Base-by-base conservation (phyloP, 1,140 invertebrate genomes). In the Melanaphis sacchari region DNA sequence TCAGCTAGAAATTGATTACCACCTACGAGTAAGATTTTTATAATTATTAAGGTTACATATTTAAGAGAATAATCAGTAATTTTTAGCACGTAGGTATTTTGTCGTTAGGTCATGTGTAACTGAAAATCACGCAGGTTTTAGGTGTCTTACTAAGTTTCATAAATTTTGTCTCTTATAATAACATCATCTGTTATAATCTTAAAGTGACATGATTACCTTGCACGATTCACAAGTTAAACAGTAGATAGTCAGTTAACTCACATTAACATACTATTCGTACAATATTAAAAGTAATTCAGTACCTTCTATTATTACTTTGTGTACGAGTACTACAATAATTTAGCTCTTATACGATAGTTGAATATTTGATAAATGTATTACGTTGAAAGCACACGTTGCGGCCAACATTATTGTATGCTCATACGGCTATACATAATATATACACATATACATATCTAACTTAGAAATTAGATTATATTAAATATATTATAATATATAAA, bases 101-200 rank as follows among this genome's bases (percentile, higher is more conserved):
- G 8, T 84, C 38, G 40, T 46, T 26, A 15, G 41, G 11, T 43
- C 41, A 31, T 31, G 40, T 41, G 40, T 41, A 87, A 43, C 84
- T 87, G 41, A 43, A 87, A 87, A 87, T 87, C 84, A 87, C 84
- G 84, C 46, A 87, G 59, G n/a, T 76, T 76, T 11, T 66, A n/a
- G 31, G 31, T 76, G 5, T 46, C 26, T 43, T 15, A 87, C 40
- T 46, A 46, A 43, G 84, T 87, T 87, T 87, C 40, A 31, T 31
- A 43, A 87, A n/a, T 11, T 31, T 31, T 87, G 38, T 40, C 22
- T 41, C 26, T 43, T 41, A 8, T 41, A 84, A 43, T 43, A 41
- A 87, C 84, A 31, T 43, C 41, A 41, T 87, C 26, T 87, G 84
- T 87, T 87, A 87, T 87, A 87, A 87, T 41, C 22, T 87, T 87